Evolutionary conservation across 2,888 invertebrate genomes (phyloP).

Genomic region (Monopis laevigella): DNA sequence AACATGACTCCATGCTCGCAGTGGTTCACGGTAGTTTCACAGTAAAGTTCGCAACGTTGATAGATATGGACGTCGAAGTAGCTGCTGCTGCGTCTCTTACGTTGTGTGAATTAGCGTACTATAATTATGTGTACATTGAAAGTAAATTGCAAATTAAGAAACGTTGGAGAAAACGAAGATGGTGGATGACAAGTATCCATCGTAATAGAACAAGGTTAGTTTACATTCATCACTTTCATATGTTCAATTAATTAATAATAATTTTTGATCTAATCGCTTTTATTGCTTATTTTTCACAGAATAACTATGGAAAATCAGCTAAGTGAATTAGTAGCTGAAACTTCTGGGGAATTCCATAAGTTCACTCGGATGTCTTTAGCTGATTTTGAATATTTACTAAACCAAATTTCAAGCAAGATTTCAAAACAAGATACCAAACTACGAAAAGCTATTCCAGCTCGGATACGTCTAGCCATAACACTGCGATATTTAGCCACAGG

Average conservation of each 20-base stretch:
- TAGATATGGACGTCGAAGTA: too few relatives aligned
- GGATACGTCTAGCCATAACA: too few relatives aligned
- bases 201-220: slow-evolving; percentile 2
- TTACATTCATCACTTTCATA: not conserved
- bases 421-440: slow-evolving; percentile 15
- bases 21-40: too few relatives aligned
- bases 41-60: too few relatives aligned
- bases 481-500: too few relatives aligned
- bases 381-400: slow-evolving; percentile 15
- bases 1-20: too few relatives aligned
- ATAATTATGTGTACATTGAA: too few relatives aligned
- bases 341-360: slow-evolving; percentile 14
- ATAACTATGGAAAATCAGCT: slow-evolving; percentile 12
- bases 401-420: slow-evolving; percentile 11
- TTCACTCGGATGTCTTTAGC: slow-evolving; percentile 15
- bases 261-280: slow-evolving; percentile 3
- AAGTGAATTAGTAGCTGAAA: slow-evolving; percentile 13
- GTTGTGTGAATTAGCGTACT: too few relatives aligned
- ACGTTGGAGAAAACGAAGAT: too few relatives aligned
- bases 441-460: too few relatives aligned
- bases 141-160: too few relatives aligned
- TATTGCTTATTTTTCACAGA: slow-evolving; percentile 8
- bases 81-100: too few relatives aligned
- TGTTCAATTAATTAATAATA: not conserved
- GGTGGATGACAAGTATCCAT: slow-evolving; percentile 4